Base-by-base conservation (phyloP, 2,113 vertebrate genomes). In the Notarius lentiginosus region DNA sequence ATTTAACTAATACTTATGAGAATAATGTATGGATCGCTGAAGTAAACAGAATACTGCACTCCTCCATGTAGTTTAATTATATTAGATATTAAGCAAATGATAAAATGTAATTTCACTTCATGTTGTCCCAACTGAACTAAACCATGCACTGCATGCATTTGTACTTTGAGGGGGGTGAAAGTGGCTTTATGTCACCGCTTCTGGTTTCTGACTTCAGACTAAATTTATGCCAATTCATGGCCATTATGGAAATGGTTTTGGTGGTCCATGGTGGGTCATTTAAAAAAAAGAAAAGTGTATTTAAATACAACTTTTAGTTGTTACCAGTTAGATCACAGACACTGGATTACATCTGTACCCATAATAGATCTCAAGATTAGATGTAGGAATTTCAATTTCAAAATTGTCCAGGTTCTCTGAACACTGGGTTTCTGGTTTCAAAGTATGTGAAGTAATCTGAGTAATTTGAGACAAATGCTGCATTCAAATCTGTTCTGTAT, bases 381-480 rank as follows among this genome's bases (percentile, higher is more conserved):
- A 56, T 79, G 14, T 79, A 56, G 12, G 12, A 56, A 56, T 80
- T 80, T 55, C 79, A 80, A 41, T 60, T 65, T 82, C 34, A 41
- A 65, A 82, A 51, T 51, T 51, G 58, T 61, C 5, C 7, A 80
- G 18, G 30, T 66, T 82, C 41, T 82, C 6, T 80, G 18, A 60
- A 79, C n/a, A 17, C 22, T 49, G 17, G 51, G 55, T 47, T 49
- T 63, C n/a, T 60, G 77, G 77, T 65, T 82, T 63, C 12, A 49
- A 66, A 63, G 11, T 47, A 47, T 63, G 49, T 14, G 60, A 82
- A 49, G 4, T 9, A 63, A 82, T 47, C 58, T 47, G 34, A 65
- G 60, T 66, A 47, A 82, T 82, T 49, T 82, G 80, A 82, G 18
- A 61, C 34, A n/a, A 82, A 82, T 82, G 80, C 22, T 66, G 60